phyloP scores from a whole-genome alignment of 2,888 invertebrate species.

The Leucoptera coffeella region DNA sequence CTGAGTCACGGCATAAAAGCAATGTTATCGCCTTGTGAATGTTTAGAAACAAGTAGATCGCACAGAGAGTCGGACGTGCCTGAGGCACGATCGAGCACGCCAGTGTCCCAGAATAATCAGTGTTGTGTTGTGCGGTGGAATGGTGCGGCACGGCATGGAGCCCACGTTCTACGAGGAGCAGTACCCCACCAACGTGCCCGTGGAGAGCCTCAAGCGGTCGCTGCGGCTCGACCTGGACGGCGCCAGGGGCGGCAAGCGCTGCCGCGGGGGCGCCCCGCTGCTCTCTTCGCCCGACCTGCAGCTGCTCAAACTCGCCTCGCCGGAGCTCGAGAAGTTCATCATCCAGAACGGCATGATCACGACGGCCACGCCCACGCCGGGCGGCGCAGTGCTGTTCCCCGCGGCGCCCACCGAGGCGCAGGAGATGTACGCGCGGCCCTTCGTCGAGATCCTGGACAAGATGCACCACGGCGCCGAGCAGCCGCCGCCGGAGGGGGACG shows the following conservation, averaged over 20 bases:
- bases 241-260: conserved; percentile 29
- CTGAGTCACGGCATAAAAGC: conserved; percentile 66
- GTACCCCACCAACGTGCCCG: conserved; percentile 48
- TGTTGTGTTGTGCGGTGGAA: conserved; percentile 30
- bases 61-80: conserved; percentile 33
- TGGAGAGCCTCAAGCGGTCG: conserved; percentile 66
- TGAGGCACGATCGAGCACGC: conserved; percentile 20
- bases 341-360: conserved; percentile 63
- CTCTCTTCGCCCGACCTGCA: conserved; percentile 82
- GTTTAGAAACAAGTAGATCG: conserved; percentile 59
- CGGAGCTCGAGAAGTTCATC: conserved; percentile 86
- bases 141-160: conserved; percentile 67
- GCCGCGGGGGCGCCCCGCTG: conserved; percentile 51
- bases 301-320: conserved; percentile 79
- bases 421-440: conserved; percentile 81
- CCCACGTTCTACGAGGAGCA: conserved; percentile 64
- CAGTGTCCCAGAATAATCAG: not conserved
- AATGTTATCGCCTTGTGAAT: conserved; percentile 54
- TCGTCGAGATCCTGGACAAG: conserved; percentile 84
- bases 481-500: conserved; percentile 45
- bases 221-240: conserved; percentile 76
- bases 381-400: conserved; percentile 49
- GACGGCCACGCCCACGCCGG: conserved; percentile 70
- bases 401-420: conserved; percentile 77
- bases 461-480: conserved; percentile 67